Base-by-base conservation (phyloP, 2,888 invertebrate species). In the Cheilosia urbana region DNA sequence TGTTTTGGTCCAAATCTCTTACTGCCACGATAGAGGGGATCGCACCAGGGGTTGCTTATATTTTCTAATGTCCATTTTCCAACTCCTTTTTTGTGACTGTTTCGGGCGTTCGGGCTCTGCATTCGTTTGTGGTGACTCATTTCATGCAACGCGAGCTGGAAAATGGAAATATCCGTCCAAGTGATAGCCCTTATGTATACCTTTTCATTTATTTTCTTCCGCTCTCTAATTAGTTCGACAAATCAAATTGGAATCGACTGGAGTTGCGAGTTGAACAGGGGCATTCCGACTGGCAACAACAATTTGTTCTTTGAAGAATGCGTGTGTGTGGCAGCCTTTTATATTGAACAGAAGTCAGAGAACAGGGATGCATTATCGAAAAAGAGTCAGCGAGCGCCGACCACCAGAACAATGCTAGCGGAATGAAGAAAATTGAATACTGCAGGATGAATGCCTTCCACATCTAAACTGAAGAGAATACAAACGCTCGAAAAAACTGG, bases 151-250 rank as follows among this genome's bases (percentile, higher is more conserved):
- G 7, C 17, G 45, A 13, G 21, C 4, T 13, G 49, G 21, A 21
- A 49, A 49, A 9, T 21, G 21, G 49, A 21, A 49, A 49, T 3
- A 51, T 47, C 47, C 47, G 21, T 21, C 11, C 7, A 11, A 49
- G 11, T 3, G 21, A 49, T 21, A 13, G 3, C 1, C 19, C 13
- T 19, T 11, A 9, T 9, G 30, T 30, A 30, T 11, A 21, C 17
- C 45, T 17, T 17, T 47, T 11, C 49, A 13, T 21, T 49, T 13
- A 13, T 19, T 55, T 27, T 30, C 17, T 30, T 55, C 27, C n/a
- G 30, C 30, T 27, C 55, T 55, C 30, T 30, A 55, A 55, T 55
- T 55, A 27, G 49, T 49, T 49, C 7, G 13, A 49, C 55, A 55
- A 55, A 27, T 55, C 55, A 49, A 49, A 21, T 49, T 19, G 19